Evolutionary conservation across 2,113 vertebrate genomes (phyloP), one percentile per base, ranked within the genome.

Genomic region (Carettochelys insculpta): DNA sequence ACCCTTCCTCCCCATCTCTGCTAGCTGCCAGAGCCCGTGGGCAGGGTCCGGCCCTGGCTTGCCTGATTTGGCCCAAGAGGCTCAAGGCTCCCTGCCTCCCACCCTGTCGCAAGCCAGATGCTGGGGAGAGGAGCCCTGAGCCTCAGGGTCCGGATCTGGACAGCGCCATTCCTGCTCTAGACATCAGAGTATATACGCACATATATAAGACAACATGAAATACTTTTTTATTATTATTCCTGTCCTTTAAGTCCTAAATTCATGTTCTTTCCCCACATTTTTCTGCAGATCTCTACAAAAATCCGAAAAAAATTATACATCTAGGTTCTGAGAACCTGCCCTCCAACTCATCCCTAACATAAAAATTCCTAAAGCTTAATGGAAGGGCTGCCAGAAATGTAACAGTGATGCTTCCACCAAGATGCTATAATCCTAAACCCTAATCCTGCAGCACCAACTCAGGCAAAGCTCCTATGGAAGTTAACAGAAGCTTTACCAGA

Each of bases 241-340:
- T 77, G n/a, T n/a, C 81, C 54, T 73, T 27, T 12, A 71, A 84
- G 54, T 0, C 6, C 54, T 31, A 45, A 5, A 29, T 80, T 85
- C 76, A 52, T 13, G 48, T 75, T 68, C 12, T 13, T 9, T 47
- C 78, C 43, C 85, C 58, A 27, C 13, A 0, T 7, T 2, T 73
- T 86, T 80, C 56, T 0, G 3, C n/a, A 12, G 1, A 0, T 6
- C 6, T 2, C 22, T 22, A 41, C 9, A 3, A 3, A 10, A 56
- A 17, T 19, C 38, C 29, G 38, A 54, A 80, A 11, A n/a, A 78
- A 53, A 22, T n/a, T 61, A 22, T 1, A 47, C 6, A 47, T 80
- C 38, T 53, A 50, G 11, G 65, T 83, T 75, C 45, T 24, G 34
- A 52, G 27, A 76, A 20, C 52, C 75, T 73, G 83, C 48, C 80